phyloP scores from a whole-genome alignment of 2,888 invertebrate species.

The Drosophila nr. medialis region DNA sequence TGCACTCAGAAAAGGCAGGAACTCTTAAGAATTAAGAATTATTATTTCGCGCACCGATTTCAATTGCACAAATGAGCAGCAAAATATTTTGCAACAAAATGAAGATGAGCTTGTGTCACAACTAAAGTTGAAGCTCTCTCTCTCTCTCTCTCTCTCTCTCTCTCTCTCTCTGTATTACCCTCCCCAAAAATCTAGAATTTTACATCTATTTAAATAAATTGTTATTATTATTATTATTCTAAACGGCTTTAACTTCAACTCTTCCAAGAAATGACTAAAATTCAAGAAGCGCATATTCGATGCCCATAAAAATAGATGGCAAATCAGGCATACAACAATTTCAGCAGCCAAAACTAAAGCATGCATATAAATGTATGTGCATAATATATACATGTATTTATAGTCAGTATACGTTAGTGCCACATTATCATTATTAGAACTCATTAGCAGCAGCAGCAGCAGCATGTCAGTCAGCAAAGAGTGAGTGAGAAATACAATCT shows the following conservation, averaged over 20 bases:
- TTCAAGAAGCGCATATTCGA: constrained; percentile 7
- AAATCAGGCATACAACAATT: constrained; percentile 21
- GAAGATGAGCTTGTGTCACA: neutral
- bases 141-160: too few species aligned
- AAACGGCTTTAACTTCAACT: neutral
- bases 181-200: neutral
- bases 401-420: constrained; percentile 53
- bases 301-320: constrained; percentile 33
- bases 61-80: too few species aligned
- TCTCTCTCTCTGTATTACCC: neutral
- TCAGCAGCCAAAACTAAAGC: constrained; percentile 13
- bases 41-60: too few species aligned
- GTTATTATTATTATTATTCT: neutral
- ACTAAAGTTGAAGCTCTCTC: neutral
- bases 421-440: constrained; percentile 70
- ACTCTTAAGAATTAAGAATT: neutral
- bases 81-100: neutral
- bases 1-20: neutral
- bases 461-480: constrained; percentile 26
- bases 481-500: constrained; percentile 21
- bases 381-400: constrained; percentile 39
- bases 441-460: constrained; percentile 66
- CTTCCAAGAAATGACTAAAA: neutral
- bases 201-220: neutral
- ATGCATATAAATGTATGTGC: constrained; percentile 17